Percentiles rank a stretch among this genome's conserved stretches.
These are phyloP conservation scores for Radopholus similis DNA, from an alignment of 1,140 invertebrate species.

Conservation along the genomic window DNA sequence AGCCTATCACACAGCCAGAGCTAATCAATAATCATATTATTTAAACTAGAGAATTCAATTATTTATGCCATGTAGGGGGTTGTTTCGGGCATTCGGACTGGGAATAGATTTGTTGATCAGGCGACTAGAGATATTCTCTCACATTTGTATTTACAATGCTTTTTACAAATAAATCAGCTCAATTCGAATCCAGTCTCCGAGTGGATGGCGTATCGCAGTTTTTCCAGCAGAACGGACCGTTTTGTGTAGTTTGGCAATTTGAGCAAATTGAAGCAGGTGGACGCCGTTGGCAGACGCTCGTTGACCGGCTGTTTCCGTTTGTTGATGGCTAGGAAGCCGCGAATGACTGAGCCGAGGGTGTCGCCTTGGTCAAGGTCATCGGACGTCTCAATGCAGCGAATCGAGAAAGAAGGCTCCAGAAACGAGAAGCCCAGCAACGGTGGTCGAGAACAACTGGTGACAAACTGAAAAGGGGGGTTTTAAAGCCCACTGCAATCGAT, in stretches of 20 bases:
- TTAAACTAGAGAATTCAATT: no score
- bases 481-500: no score
- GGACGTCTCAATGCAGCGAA: constrained; percentile 94
- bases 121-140: no score
- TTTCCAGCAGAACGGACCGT: constrained; percentile 86
- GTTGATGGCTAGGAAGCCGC: constrained; percentile 91
- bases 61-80: no score
- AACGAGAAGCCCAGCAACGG: constrained; percentile 93
- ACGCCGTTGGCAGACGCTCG: constrained; percentile 84
- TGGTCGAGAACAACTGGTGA: constrained; percentile 95
- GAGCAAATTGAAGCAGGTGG: constrained; percentile 96
- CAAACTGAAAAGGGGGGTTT: constrained; percentile 73
- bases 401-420: constrained; percentile 95
- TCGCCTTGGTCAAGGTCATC: constrained; percentile 97
- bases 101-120: no score
- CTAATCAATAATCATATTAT: no score
- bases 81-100: no score
- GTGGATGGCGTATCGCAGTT: constrained; percentile 90
- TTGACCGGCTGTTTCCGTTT: constrained; percentile 78
- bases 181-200: constrained; percentile 98
- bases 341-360: constrained; percentile 88
- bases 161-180: constrained; percentile 51
- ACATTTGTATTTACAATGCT: neutral
- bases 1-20: no score
- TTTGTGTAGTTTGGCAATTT: constrained; percentile 96